Evolutionary conservation across 2,113 vertebrate genomes (phyloP), one percentile per base, ranked within the genome.

Genomic region (Nothobranchius furzeri): DNA sequence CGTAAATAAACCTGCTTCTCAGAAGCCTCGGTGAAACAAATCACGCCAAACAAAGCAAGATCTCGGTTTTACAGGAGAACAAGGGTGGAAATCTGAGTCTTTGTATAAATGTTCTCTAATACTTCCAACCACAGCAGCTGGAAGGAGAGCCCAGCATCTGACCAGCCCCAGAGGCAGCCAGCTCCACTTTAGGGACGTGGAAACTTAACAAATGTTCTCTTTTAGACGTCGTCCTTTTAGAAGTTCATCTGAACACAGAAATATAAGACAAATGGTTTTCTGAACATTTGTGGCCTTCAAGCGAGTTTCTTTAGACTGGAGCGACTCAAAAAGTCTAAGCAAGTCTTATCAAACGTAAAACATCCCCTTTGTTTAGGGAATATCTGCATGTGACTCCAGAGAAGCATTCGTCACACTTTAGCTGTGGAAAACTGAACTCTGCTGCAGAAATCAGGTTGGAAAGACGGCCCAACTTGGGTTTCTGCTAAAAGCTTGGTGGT

Each of bases 41-140:
- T 0, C 2, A n/a, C 35, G 55, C 67, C 78, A 85, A 85, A 50
- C 67, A 81, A 72, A 87, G 54, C 73, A 75, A 58, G 11, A 58
- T 53, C 45, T 80, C 74, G 60, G 45, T 51, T 62, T 36, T 51
- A 60, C 52, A 62, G 6, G 2, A 3, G 36, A 57, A 57, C 53
- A 9, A 20, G 60, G 60, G 2, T 43, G 37, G 66, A 79, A 83
- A 85, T 36, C 11, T 10, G 58, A 81, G 55, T 47, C 40, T 36
- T 69, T 20, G 7, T 35, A 60, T 62, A 60, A 75, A 25, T 83
- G 70, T 76, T 30, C 51, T 77, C 69, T 35, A 52, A 58, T 25
- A 58, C 8, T 45, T 5, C 24, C 37, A 61, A 17, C 46, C 17
- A 11, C 15, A 15, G 11, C 3, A 6, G 10, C 43, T 47, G 45